Evolutionary conservation across 1,140 invertebrate genomes (phyloP).

Genomic region (Ganaspis sp.): DNA sequence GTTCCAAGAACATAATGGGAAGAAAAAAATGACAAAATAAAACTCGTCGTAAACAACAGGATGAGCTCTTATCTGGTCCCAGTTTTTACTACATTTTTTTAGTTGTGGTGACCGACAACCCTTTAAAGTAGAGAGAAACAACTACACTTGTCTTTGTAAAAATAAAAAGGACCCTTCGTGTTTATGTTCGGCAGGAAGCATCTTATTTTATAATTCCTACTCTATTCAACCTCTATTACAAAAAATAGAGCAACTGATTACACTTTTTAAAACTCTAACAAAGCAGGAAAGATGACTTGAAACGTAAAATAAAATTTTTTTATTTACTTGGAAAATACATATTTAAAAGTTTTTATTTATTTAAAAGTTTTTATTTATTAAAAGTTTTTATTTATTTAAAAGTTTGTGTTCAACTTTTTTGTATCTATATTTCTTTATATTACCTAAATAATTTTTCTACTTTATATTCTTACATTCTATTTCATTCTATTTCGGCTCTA

Average conservation of each 20-base stretch:
- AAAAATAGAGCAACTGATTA: not conserved
- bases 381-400: too few species aligned
- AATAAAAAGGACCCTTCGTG: constrained; percentile 7
- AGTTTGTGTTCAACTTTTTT: too few species aligned
- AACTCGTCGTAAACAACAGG: not conserved
- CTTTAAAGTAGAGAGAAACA: constrained; percentile 17
- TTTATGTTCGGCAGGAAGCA: constrained; percentile 1
- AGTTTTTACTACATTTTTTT: constrained; percentile 26
- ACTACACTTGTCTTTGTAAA: constrained; percentile 18
- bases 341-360: not conserved
- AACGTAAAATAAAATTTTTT: too few species aligned
- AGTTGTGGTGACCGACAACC: not conserved
- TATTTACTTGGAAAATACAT: not conserved
- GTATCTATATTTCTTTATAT: too few species aligned
- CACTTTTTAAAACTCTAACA: not conserved
- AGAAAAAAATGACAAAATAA: constrained; percentile 7
- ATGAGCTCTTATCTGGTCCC: constrained; percentile 1
- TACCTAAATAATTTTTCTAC: too few species aligned
- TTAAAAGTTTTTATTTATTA: too few species aligned
- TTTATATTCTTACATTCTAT: too few species aligned
- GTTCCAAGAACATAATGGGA: not conserved
- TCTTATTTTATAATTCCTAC: not conserved
- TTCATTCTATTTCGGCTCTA: too few species aligned
- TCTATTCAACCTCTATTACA: not conserved
- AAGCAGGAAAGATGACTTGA: not conserved